A percentile compares a stretch with the other conserved stretches of the same genome.
These are phyloP conservation scores for Drosophila ironensis DNA, from an alignment of 1,140 invertebrate genomes.

Conservation along the genomic window DNA sequence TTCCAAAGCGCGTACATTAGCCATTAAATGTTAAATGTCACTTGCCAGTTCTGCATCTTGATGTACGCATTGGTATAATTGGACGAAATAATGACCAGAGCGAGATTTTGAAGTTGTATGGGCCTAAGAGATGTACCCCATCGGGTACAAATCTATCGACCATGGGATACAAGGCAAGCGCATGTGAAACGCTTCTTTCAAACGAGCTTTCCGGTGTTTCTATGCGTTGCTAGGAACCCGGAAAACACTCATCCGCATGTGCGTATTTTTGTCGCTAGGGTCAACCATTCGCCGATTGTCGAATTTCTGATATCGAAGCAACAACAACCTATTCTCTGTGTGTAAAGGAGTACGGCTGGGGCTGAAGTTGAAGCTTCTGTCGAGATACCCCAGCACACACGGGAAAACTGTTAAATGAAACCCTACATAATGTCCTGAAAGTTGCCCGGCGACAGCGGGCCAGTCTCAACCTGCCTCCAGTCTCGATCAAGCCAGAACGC, in stretches of 20 bases:
- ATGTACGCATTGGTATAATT: slow-evolving; percentile 48
- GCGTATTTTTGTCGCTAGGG: slow-evolving; percentile 61
- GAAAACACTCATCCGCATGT: slow-evolving; percentile 11
- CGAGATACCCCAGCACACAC: slow-evolving; percentile 8
- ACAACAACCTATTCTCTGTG: slow-evolving; percentile 45
- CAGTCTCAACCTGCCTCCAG: background rate
- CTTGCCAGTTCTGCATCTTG: slow-evolving; percentile 40
- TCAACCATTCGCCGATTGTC: slow-evolving; percentile 48
- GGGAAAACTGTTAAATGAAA: slow-evolving; percentile 63
- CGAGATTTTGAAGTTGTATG: slow-evolving; percentile 3
- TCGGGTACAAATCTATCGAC: slow-evolving; percentile 72
- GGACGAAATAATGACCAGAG: slow-evolving; percentile 6
- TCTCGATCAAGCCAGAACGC: background rate
- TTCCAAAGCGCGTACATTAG: slow-evolving; percentile 44
- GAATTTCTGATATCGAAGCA: slow-evolving; percentile 52
- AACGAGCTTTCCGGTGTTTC: too few relatives aligned
- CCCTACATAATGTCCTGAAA: slow-evolving; percentile 40
- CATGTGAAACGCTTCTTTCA: too few relatives aligned
- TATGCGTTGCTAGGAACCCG: slow-evolving; percentile 59
- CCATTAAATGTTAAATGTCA: slow-evolving; percentile 75
- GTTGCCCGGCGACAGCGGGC: slow-evolving; percentile 52
- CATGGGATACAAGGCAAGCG: slow-evolving; percentile 14
- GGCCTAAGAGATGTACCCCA: background rate
- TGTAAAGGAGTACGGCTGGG: slow-evolving; percentile 19
- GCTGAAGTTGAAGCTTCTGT: slow-evolving; percentile 26